Evolutionary conservation across 1,140 invertebrate species (phyloP).

Genomic region (Bombus polaris): DNA sequence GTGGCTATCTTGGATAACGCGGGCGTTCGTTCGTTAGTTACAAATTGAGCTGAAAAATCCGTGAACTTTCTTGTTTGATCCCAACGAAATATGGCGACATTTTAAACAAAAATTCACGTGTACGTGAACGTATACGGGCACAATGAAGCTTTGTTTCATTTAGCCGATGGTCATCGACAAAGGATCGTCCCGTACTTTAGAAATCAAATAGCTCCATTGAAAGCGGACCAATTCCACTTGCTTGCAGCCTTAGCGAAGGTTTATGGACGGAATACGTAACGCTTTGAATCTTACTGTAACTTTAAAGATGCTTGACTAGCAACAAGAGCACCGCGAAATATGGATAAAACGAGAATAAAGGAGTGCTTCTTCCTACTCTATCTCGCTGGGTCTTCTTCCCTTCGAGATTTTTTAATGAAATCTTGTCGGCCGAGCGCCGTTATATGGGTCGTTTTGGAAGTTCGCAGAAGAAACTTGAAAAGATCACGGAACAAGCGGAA

Average conservation of each 20-base stretch:
- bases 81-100: not conserved
- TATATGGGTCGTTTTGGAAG: constrained; percentile 28
- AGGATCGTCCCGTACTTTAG: constrained; percentile 26
- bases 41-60: too few relatives aligned
- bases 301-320: constrained; percentile 28
- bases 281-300: constrained; percentile 20
- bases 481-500: not conserved
- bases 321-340: constrained; percentile 1
- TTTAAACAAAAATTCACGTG: constrained; percentile 32
- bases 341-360: not conserved
- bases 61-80: constrained; percentile 33
- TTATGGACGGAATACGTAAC: constrained; percentile 10
- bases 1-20: not conserved
- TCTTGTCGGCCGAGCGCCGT: constrained; percentile 3
- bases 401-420: constrained; percentile 50
- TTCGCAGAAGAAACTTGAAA: not conserved
- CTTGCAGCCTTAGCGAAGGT: not conserved
- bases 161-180: constrained; percentile 46
- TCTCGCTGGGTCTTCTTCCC: not conserved
- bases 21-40: not conserved
- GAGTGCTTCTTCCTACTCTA: not conserved
- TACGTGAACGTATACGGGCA: not conserved
- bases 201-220: constrained; percentile 26
- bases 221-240: constrained; percentile 18
- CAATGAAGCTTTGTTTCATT: constrained; percentile 55